phyloP scores from a whole-genome alignment of 1,140 invertebrate genomes.

The Scaptomyza graminum region DNA sequence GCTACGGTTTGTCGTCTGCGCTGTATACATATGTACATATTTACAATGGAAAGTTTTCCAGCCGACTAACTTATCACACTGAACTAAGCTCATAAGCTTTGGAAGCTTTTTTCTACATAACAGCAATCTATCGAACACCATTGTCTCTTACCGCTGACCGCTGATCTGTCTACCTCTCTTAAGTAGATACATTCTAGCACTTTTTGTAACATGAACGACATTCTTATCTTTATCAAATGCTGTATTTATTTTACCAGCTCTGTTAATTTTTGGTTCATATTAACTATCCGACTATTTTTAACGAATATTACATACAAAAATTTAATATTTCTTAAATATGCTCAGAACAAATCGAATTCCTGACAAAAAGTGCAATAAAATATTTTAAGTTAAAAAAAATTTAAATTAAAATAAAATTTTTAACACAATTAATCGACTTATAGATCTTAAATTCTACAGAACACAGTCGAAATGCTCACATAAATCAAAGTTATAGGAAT shows the following conservation, averaged over 20 bases:
- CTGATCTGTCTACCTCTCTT: not conserved
- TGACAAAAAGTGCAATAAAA: no score
- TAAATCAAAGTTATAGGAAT: no score
- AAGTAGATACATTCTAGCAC: not conserved
- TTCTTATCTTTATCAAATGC: slow-evolving; percentile 24
- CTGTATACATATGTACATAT: no score
- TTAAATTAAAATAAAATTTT: no score
- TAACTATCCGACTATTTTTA: not conserved
- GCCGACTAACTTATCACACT: slow-evolving; percentile 21
- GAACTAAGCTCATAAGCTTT: slow-evolving; percentile 1
- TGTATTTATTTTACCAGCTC: slow-evolving; percentile 1
- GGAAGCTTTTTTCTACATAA: slow-evolving; percentile 15
- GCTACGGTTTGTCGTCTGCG: not conserved
- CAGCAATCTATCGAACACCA: not conserved
- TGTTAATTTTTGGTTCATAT: not conserved
- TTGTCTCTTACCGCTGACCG: slow-evolving; percentile 1
- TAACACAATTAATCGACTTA: no score
- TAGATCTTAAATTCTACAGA: no score
- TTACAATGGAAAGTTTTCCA: slow-evolving; percentile 44
- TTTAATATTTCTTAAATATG: no score
- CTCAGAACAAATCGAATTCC: no score
- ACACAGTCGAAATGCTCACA: no score
- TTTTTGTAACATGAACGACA: slow-evolving; percentile 2
- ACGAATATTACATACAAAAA: no score
- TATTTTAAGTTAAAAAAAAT: no score